These are phyloP conservation scores for Hartigia nigra DNA, from an alignment of 2,888 invertebrate genomes.

Conservation along the genomic window DNA sequence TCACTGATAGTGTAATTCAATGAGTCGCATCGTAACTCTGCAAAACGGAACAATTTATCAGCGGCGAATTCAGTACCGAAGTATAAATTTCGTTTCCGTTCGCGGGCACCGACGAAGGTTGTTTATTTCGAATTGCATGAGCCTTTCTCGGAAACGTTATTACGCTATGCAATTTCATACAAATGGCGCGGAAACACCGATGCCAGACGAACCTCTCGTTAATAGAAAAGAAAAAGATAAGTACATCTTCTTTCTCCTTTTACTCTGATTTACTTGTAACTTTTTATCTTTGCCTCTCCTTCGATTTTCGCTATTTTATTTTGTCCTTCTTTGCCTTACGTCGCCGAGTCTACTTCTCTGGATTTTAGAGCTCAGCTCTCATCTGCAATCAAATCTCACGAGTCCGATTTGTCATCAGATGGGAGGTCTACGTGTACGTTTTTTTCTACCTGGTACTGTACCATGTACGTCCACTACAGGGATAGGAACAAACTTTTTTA, in stretches of 20 bases:
- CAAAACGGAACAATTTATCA: background rate
- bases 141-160: conserved; percentile 23
- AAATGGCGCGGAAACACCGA: conserved; percentile 18
- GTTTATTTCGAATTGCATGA: background rate
- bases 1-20: background rate
- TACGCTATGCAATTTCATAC: conserved; percentile 30
- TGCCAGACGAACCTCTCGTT: conserved; percentile 25
- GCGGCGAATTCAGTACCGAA: background rate
- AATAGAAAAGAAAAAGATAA: conserved; percentile 29
- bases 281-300: background rate
- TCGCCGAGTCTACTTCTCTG: background rate
- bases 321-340: background rate
- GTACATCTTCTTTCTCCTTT: conserved; percentile 14
- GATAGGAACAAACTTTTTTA: background rate
- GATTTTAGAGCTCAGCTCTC: background rate
- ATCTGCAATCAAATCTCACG: conserved; percentile 3
- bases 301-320: background rate
- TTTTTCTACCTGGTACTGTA: background rate
- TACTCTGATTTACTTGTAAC: background rate
- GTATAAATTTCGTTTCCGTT: conserved; percentile 17
- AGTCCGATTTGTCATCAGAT: conserved; percentile 1
- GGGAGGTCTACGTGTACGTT: background rate
- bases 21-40: background rate
- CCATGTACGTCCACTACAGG: background rate
- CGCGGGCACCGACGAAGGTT: conserved; percentile 5